A percentile compares a stretch with the other conserved stretches of the same genome.
Conservation (phyloP, 2,113 vertebrate genomes). For the Mola mola region DNA sequence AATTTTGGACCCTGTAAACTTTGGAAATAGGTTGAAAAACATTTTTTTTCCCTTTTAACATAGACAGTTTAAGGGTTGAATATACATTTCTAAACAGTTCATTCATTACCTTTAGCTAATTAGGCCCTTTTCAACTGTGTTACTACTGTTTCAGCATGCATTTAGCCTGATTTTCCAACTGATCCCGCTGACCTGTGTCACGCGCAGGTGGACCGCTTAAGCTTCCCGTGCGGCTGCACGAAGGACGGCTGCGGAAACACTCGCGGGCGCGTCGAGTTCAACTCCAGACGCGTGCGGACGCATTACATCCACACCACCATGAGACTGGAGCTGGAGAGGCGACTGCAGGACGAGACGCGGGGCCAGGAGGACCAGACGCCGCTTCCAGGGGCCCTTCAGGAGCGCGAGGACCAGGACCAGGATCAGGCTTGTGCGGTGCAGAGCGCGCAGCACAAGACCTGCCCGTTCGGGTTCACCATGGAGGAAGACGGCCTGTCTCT, state of each 20-base stretch:
- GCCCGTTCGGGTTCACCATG: slow-evolving; percentile 65
- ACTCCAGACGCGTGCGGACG: slow-evolving; percentile 87
- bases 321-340: slow-evolving; percentile 86
- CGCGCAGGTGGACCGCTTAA: slow-evolving; percentile 90
- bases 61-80: too few relatives aligned
- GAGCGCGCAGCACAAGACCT: slow-evolving; percentile 32
- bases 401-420: slow-evolving; percentile 21
- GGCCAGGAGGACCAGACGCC: slow-evolving; percentile 16
- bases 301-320: slow-evolving; percentile 92
- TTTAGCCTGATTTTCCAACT: too few relatives aligned
- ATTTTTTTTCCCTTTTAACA: too few relatives aligned
- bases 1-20: too few relatives aligned
- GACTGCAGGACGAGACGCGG: slow-evolving; percentile 40
- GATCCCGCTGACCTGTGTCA: too few relatives aligned
- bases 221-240: slow-evolving; percentile 91
- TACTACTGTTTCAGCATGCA: too few relatives aligned
- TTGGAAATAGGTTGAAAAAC: too few relatives aligned
- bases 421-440: not conserved
- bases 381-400: slow-evolving; percentile 43
- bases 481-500: slow-evolving; percentile 64
- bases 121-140: too few relatives aligned
- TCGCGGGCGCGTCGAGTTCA: slow-evolving; percentile 88
- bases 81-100: too few relatives aligned
- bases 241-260: slow-evolving; percentile 89
- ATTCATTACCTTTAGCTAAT: too few relatives aligned